These are phyloP conservation scores for Craniophora ligustri DNA, from an alignment of 2,888 invertebrate genomes.

Conservation along the genomic window DNA sequence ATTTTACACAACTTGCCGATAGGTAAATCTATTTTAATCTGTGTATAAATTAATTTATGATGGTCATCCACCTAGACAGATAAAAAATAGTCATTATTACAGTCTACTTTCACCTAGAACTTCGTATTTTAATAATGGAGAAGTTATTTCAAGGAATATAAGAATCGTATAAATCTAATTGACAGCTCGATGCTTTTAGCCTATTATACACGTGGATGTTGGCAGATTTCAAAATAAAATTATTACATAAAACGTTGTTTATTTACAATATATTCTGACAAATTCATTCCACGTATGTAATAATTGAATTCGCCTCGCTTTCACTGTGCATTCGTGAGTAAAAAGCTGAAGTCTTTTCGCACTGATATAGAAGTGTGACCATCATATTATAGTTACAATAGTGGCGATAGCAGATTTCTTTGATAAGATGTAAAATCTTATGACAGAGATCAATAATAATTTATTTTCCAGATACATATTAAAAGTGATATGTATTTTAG, in stretches of 20 bases:
- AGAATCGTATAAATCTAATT: conserved; percentile 83
- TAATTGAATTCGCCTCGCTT: conserved; percentile 77
- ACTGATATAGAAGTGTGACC: conserved; percentile 64
- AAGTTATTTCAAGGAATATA: conserved; percentile 86
- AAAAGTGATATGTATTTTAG: conserved; percentile 80
- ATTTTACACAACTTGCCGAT: conserved; percentile 88
- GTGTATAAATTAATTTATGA: conserved; percentile 88
- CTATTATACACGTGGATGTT: conserved; percentile 84
- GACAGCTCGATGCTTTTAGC: conserved; percentile 83
- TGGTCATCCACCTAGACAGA: conserved; percentile 87
- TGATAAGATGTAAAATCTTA: conserved; percentile 53
- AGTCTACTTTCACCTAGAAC: conserved; percentile 84
- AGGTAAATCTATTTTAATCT: conserved; percentile 85
- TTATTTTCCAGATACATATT: conserved; percentile 70
- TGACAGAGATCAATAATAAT: conserved; percentile 76
- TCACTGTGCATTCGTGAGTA: conserved; percentile 70
- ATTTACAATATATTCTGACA: conserved; percentile 86
- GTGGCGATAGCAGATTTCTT: conserved; percentile 49
- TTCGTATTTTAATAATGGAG: conserved; percentile 73
- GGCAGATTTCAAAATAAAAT: conserved; percentile 82
- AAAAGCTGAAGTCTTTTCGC: conserved; percentile 39
- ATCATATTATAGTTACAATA: conserved; percentile 61
- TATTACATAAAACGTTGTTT: conserved; percentile 83
- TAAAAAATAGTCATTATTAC: conserved; percentile 86
- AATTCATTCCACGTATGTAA: conserved; percentile 81